Conservation (phyloP, 2,797 vertebrate species). For the Hybognathus amarus region DNA sequence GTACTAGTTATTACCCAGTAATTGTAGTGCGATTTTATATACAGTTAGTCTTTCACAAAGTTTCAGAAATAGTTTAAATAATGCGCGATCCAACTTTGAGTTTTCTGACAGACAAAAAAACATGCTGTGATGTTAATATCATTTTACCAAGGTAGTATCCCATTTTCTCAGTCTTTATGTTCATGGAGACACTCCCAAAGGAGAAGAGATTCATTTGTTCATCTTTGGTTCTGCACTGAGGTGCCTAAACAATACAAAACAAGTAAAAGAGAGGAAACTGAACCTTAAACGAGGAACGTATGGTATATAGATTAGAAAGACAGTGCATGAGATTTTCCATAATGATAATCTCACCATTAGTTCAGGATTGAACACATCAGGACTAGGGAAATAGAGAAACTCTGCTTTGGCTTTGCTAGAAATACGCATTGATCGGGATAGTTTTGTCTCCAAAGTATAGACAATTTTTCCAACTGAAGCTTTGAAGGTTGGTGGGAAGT, state of each 20-base stretch:
- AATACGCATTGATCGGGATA: constrained; percentile 74
- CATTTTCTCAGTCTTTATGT: constrained; percentile 71
- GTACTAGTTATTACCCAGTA: too few relatives aligned
- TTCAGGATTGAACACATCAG: constrained; percentile 29
- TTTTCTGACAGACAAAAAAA: background rate
- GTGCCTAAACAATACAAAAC: constrained; percentile 63
- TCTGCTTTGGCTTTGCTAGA: constrained; percentile 60
- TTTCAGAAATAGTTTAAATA: background rate
- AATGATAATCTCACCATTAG: constrained; percentile 54
- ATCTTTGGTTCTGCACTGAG: constrained; percentile 70
- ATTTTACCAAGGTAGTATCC: constrained; percentile 72
- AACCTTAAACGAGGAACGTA: background rate
- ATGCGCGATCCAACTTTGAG: background rate
- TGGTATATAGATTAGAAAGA: background rate
- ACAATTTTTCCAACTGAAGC: constrained; percentile 66
- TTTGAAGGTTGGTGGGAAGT: constrained; percentile 69
- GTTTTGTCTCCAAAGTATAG: constrained; percentile 69
- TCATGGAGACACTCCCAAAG: constrained; percentile 74
- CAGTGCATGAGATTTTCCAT: background rate
- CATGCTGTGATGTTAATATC: background rate
- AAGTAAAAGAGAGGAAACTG: background rate
- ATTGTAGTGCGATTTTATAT: background rate
- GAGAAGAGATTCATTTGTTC: constrained; percentile 71
- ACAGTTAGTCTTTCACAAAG: background rate
- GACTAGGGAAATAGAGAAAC: constrained; percentile 66